A percentile compares a stretch with the other conserved stretches of the same genome.
Conservation (phyloP, 2,113 vertebrate species). For the Bos indicus region DNA sequence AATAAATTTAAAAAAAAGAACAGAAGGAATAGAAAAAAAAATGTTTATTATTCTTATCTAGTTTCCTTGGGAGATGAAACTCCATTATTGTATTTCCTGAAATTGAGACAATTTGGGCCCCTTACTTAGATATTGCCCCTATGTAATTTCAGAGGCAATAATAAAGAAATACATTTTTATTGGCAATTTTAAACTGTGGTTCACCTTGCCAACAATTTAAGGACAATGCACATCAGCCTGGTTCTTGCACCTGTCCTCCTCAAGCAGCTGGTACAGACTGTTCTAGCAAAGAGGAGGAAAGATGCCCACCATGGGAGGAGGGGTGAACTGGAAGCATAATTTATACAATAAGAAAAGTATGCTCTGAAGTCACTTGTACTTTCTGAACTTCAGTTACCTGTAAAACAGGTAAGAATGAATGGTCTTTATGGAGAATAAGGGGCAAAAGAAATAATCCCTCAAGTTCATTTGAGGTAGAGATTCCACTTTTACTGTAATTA, state of each 20-base stretch:
- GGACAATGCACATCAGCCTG: background rate
- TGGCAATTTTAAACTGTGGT: background rate
- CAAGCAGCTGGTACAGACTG: background rate
- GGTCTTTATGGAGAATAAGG: background rate
- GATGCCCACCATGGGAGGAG: background rate
- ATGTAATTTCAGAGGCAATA: background rate
- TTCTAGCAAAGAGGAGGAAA: background rate
- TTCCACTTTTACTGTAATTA: slow-evolving; percentile 2
- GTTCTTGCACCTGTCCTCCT: background rate
- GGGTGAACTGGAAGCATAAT: background rate
- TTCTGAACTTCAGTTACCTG: background rate
- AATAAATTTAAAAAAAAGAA: no score
- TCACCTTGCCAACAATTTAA: background rate
- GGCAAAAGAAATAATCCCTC: background rate
- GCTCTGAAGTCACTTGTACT: background rate
- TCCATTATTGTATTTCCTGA: background rate
- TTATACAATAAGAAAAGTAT: background rate
- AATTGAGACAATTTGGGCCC: background rate
- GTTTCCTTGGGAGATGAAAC: background rate
- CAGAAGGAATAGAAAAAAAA: background rate
- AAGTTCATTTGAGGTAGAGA: background rate
- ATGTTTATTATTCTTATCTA: background rate
- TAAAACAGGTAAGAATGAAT: slow-evolving; percentile 8
- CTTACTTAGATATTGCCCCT: background rate
- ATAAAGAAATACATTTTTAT: background rate